A percentile compares a stretch with the other conserved stretches of the same genome.
Evolutionary conservation across 1,140 invertebrate species (phyloP).

Genomic region (Heliothis virescens): DNA sequence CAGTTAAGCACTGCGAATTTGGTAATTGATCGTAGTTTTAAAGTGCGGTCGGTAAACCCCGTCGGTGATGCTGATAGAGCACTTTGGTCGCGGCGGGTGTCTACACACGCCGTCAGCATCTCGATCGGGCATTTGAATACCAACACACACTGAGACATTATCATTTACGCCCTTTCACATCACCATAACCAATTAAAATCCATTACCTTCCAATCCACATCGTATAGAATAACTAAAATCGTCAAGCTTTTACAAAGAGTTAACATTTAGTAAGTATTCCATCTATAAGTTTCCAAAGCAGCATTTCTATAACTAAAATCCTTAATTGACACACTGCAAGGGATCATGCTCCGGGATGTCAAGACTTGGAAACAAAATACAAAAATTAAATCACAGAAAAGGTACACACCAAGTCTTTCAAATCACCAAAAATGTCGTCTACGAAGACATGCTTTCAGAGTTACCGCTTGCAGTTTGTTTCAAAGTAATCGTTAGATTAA

Average conservation of each 20-base stretch:
- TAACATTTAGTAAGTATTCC: slow-evolving; percentile 80
- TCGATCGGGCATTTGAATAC: slow-evolving; percentile 86
- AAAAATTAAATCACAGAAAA: slow-evolving; percentile 51
- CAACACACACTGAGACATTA: slow-evolving; percentile 83
- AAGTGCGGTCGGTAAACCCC: slow-evolving; percentile 79
- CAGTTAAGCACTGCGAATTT: slow-evolving; percentile 64
- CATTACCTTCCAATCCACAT: slow-evolving; percentile 85
- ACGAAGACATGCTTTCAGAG: slow-evolving; percentile 70
- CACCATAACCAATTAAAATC: slow-evolving; percentile 83
- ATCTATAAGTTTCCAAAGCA: slow-evolving; percentile 78
- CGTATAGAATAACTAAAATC: slow-evolving; percentile 81
- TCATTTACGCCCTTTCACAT: slow-evolving; percentile 80
- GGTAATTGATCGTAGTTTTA: slow-evolving; percentile 48
- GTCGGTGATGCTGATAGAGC: slow-evolving; percentile 83
- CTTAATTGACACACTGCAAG: slow-evolving; percentile 81
- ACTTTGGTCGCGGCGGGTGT: slow-evolving; percentile 75
- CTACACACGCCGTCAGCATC: slow-evolving; percentile 79
- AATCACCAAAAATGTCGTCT: slow-evolving; percentile 51
- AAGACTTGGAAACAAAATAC: slow-evolving; percentile 64
- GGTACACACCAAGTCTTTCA: slow-evolving; percentile 69
- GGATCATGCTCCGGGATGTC: slow-evolving; percentile 70
- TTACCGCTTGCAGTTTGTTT: slow-evolving; percentile 83
- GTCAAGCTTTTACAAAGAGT: slow-evolving; percentile 83
- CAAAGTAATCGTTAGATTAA: slow-evolving; percentile 65
- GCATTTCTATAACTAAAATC: slow-evolving; percentile 73